Percentiles rank a stretch among this genome's conserved stretches.
phyloP scores from a whole-genome alignment of 2,113 vertebrate genomes.

The Trinectes maculatus region DNA sequence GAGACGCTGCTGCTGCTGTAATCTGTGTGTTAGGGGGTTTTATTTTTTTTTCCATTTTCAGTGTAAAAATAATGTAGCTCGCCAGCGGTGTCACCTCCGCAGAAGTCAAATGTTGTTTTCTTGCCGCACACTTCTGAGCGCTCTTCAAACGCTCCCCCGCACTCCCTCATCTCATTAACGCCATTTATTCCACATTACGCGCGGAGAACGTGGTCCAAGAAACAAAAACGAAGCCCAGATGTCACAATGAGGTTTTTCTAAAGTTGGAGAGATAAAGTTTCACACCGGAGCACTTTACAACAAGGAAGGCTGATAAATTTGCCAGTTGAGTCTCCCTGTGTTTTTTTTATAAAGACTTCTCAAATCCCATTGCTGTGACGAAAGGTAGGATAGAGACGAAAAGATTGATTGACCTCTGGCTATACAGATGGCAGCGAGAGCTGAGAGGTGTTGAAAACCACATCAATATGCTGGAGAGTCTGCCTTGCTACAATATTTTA shows the following conservation, averaged over 20 bases:
- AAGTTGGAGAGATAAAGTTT: constrained; percentile 25
- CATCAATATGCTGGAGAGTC: constrained; percentile 12
- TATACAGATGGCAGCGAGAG: constrained; percentile 12
- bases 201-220: constrained; percentile 11
- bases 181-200: constrained; percentile 22
- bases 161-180: constrained; percentile 38
- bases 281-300: neutral
- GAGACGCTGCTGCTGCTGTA: neutral
- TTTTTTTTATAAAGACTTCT: constrained; percentile 1
- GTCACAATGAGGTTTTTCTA: constrained; percentile 6
- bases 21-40: neutral
- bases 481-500: neutral
- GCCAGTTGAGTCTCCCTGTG: neutral
- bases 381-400: constrained; percentile 7
- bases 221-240: constrained; percentile 10
- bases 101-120: neutral
- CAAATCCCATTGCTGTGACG: constrained; percentile 11
- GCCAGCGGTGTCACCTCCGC: neutral
- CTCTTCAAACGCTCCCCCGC: constrained; percentile 21
- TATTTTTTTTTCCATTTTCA: neutral
- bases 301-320: neutral
- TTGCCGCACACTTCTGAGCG: constrained; percentile 2
- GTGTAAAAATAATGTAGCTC: neutral
- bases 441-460: constrained; percentile 13
- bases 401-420: constrained; percentile 18